A percentile compares a stretch with the other conserved stretches of the same genome.
Evolutionary conservation across 2,797 vertebrate genomes (phyloP).

Genomic region (Lates japonicus): DNA sequence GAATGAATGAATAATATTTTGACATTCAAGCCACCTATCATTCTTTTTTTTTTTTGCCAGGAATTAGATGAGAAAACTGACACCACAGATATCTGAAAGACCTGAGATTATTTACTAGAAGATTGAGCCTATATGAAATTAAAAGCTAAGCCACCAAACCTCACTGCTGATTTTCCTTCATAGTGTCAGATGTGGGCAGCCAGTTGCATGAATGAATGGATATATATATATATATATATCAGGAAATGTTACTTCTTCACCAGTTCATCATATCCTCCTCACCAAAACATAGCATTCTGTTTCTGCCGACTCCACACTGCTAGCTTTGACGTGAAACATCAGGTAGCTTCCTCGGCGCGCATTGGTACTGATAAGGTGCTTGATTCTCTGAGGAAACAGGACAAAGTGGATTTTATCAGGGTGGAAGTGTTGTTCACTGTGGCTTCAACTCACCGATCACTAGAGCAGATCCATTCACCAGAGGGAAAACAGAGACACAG

Average conservation of each 20-base stretch:
- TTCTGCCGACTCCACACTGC: neutral
- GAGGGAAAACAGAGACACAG: neutral
- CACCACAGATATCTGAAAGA: too few species aligned
- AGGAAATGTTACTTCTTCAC: neutral
- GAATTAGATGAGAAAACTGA: too few species aligned
- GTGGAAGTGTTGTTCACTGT: constrained; percentile 28
- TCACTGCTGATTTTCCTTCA: neutral
- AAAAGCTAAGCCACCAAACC: neutral
- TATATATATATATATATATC: neutral
- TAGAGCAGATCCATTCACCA: constrained; percentile 14
- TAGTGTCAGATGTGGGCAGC: neutral
- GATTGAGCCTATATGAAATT: neutral
- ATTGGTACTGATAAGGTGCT: constrained; percentile 22
- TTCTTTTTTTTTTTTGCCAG: too few species aligned
- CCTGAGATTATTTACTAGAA: too few species aligned
- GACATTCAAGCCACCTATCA: too few species aligned
- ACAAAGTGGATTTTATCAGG: constrained; percentile 40
- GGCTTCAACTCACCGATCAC: constrained; percentile 24
- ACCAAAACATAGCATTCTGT: neutral
- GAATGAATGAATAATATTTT: neutral
- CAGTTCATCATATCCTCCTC: neutral
- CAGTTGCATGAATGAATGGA: neutral
- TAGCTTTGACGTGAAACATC: constrained; percentile 6
- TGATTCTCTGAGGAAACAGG: constrained; percentile 6
- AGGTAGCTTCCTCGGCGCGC: constrained; percentile 2